phyloP scores from a whole-genome alignment of 2,888 invertebrate species.

The Orthosia cruda region DNA sequence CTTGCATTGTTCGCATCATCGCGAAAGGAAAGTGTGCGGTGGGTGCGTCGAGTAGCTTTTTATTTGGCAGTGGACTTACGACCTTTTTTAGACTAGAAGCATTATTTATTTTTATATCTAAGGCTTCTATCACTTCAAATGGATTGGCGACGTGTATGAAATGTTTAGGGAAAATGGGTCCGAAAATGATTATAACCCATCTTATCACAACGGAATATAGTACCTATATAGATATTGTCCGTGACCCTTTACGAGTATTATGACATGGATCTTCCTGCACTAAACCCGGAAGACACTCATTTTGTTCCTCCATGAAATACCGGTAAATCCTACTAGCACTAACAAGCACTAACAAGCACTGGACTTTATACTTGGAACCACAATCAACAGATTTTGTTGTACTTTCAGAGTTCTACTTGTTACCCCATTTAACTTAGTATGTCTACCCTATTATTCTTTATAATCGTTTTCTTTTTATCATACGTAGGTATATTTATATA shows the following conservation, averaged over 20 bases:
- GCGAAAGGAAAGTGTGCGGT: slow-evolving; percentile 27
- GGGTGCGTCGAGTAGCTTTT: slow-evolving; percentile 49
- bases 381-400: slow-evolving; percentile 44
- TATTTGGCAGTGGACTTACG: slow-evolving; percentile 14
- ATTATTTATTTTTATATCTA: too few relatives aligned
- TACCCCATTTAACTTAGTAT: slow-evolving; percentile 34
- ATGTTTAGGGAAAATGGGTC: neutral
- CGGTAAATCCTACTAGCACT: slow-evolving; percentile 25
- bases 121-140: neutral
- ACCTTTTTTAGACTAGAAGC: slow-evolving; percentile 5
- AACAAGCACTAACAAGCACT: too few relatives aligned
- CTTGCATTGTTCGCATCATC: slow-evolving; percentile 48
- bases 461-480: slow-evolving; percentile 1
- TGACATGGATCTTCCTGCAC: neutral
- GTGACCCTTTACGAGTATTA: too few relatives aligned
- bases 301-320: slow-evolving; percentile 15
- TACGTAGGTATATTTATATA: neutral
- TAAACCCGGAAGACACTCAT: neutral
- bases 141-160: neutral
- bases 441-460: slow-evolving; percentile 18
- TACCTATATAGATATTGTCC: too few relatives aligned
- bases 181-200: neutral
- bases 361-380: slow-evolving; percentile 33
- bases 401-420: slow-evolving; percentile 27
- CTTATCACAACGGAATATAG: neutral